Evolutionary conservation across 2,888 invertebrate species (phyloP), one percentile per base, ranked within the genome.

Genomic region (Xestia sexstrigata): DNA sequence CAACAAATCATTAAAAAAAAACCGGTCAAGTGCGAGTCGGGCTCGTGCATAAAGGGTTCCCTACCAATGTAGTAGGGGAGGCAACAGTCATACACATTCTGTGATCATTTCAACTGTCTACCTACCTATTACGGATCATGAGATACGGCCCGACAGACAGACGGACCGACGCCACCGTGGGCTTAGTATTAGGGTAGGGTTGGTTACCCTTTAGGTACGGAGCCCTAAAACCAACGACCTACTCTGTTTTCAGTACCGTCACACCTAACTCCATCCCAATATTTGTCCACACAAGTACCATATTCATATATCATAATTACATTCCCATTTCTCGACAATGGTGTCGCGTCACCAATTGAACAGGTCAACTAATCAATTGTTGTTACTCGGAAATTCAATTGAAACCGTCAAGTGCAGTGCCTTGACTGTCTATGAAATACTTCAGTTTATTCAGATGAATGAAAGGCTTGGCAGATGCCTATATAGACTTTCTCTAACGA

Each of bases 221-320:
- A 35, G 35, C 35, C 35, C 35, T 35, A 35, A 35, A 35, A n/a
- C n/a, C n/a, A 5, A 35, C 35, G 35, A 35, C 2, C 8, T 42
- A 42, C 42, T 42, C 42, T 42, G 42, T 78, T 70, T 49, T 52
- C 23, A 49, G 35, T n/a, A 47, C 15, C 30, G 35, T 42, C 26
- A 79, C 45, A 70, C 42, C 13, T 35, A 70, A 67, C 79, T 55
- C 66, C 71, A 49, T 58, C 49, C 58, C 60, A 66, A 80, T 81
- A 69, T 23, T 55, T 23, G 30, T 73, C 26, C 8, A 72, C 63
- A 79, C 63, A 79, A 70, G 30, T 49, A 69, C 58, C 75, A 78
- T 78, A 72, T 70, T 79, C 86, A 84, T 88, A 84, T 76, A 88
- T 88, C 88, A 88, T 86, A 84, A 88, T 88, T 84, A 86, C 42